A percentile compares a stretch with the other conserved stretches of the same genome.
Evolutionary conservation across 1,140 invertebrate genomes (phyloP).

Genomic region (Drosophila kohkoa): DNA sequence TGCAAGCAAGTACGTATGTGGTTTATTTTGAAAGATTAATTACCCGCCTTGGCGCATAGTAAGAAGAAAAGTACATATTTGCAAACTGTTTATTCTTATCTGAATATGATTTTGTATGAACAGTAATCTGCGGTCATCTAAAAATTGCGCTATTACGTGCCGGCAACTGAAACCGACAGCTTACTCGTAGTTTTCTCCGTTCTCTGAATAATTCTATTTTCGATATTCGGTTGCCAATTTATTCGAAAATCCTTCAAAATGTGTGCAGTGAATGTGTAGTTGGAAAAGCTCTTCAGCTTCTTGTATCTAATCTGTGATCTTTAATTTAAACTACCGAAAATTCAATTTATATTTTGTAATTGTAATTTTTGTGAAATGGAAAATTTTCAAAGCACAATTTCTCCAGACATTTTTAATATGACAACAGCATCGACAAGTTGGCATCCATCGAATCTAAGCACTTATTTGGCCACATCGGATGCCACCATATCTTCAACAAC

Average conservation of each 20-base stretch:
- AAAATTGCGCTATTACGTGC: conserved; percentile 59
- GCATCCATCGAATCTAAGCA: conserved; percentile 24
- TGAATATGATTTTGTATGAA: conserved; percentile 71
- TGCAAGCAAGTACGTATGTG: conserved; percentile 9
- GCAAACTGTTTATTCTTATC: conserved; percentile 71
- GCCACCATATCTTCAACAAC: conserved; percentile 4
- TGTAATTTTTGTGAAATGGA: background rate
- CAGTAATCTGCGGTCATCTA: conserved; percentile 77
- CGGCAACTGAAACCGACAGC: conserved; percentile 41
- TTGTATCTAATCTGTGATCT: background rate
- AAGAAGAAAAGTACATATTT: conserved; percentile 58
- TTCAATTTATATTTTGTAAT: background rate
- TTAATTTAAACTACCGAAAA: background rate
- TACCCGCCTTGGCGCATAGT: conserved; percentile 50
- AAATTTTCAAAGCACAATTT: background rate
- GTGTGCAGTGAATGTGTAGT: background rate
- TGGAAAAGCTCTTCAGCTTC: background rate
- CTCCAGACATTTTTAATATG: background rate
- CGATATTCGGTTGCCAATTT: background rate
- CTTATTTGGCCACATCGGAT: conserved; percentile 23
- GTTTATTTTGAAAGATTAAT: conserved; percentile 58
- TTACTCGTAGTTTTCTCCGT: conserved; percentile 18
- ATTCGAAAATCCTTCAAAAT: background rate
- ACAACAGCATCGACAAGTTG: conserved; percentile 9
- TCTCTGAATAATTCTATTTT: conserved; percentile 12